Evolutionary conservation across 2,888 invertebrate genomes (phyloP).

Genomic region (Villa cingulata): DNA sequence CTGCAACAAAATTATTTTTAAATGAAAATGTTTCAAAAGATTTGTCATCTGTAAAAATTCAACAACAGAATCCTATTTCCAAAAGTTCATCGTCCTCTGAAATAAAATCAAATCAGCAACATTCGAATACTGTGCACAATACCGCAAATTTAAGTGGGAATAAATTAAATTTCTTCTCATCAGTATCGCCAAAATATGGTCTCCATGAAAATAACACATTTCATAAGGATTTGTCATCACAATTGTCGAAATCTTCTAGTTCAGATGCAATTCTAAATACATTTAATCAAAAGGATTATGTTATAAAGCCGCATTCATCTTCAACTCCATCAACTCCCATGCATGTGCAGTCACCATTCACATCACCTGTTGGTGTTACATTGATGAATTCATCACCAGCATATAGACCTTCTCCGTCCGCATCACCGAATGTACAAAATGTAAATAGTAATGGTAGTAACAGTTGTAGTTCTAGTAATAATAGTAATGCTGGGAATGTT

Average conservation of each 20-base stretch:
- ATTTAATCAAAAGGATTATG: neutral
- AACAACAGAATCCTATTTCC: neutral
- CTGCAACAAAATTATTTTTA: too few species aligned
- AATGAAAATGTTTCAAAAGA: too few species aligned
- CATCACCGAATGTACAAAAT: neutral
- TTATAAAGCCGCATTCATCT: neutral
- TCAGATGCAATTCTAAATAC: neutral
- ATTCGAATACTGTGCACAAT: neutral
- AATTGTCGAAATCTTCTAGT: slow-evolving; percentile 1
- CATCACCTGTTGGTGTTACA: slow-evolving; percentile 5
- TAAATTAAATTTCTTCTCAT: neutral
- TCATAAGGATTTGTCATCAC: neutral
- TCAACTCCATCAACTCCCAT: slow-evolving; percentile 8
- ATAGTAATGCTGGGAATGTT: neutral
- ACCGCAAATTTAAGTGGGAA: neutral
- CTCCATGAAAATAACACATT: too few species aligned
- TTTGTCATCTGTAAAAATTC: too few species aligned
- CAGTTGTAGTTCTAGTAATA: neutral
- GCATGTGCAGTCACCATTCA: slow-evolving; percentile 8
- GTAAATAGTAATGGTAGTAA: neutral
- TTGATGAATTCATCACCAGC: slow-evolving; percentile 2
- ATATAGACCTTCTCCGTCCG: slow-evolving; percentile 4
- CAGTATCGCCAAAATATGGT: neutral
- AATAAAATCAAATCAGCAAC: neutral
- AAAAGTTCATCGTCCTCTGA: neutral